Base-by-base conservation (phyloP, 2,113 vertebrate genomes). In the Pantherophis guttatus region DNA sequence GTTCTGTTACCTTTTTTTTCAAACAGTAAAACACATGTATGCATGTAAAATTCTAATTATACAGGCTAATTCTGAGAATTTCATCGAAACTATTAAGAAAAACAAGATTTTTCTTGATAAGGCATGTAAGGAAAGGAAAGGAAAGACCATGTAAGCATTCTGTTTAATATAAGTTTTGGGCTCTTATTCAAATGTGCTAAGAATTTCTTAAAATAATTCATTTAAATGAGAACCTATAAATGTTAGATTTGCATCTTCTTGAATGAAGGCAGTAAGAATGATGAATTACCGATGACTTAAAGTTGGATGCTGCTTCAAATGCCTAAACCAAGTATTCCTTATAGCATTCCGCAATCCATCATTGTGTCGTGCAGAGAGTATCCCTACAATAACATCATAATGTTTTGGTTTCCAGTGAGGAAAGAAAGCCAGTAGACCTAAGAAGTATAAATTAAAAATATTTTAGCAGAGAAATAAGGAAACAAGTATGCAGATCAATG, bases 281-380 rank as follows among this genome's bases (percentile, higher is more conserved):
- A 7, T 88, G 88, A 90, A 96, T 95, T 97, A 99, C 99, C 99
- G 98, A 94, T 98, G 98, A 94, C 95, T 98, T 95, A 99, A 97
- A 8, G 94, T 96, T 52, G 98, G 97, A 94, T 99, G 98, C 0
- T 98, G 96, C 90, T 94, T 95, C 92, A 99, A 96, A 96, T 99
- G 98, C 91, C 98, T 99, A 97, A 99, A 97, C 99, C 99, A 99
- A 62, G 99, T 99, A 91, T 96, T 97, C 94, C 99, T 98, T 97
- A 99, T 99, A 88, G 98, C 98, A 75, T 97, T 97, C 91, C 99
- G 98, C 93, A 99, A 98, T 5, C 98, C 98, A 96, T 98, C 96
- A 93, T 99, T 98, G 95, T 99, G 98, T 54, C 99, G 98, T 54
- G 99, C 99, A 58, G 99, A 99, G 95, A 99, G 87, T 95, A 99